Evolutionary conservation across 2,113 vertebrate genomes (phyloP).

Genomic region (Choloepus hoffmanni): DNA sequence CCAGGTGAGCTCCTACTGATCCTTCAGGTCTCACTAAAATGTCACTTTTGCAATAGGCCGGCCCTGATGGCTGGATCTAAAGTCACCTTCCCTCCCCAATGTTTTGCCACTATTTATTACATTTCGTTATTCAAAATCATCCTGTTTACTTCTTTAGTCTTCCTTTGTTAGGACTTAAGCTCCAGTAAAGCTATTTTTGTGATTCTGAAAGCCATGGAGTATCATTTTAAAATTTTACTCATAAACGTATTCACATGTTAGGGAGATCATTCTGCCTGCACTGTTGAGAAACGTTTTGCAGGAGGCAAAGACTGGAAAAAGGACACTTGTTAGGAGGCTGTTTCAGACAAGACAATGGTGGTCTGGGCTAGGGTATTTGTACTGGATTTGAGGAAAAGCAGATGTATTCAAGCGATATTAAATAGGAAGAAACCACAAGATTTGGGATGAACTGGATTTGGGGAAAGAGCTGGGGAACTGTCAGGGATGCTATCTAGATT

Average conservation of each 20-base stretch:
- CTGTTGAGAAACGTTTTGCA: not conserved
- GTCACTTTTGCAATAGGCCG: not conserved
- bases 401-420: not conserved
- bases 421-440: not conserved
- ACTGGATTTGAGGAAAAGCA: not conserved
- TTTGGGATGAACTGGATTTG: not conserved
- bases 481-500: not conserved
- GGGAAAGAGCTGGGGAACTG: not conserved
- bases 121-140: not conserved
- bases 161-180: not conserved
- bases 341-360: not conserved
- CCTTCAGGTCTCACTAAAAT: not conserved
- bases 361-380: not conserved
- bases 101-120: not conserved
- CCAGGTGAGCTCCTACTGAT: not conserved
- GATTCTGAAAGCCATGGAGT: not conserved
- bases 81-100: not conserved
- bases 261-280: not conserved
- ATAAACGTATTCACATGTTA: not conserved
- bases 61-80: not conserved
- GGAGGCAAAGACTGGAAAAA: not conserved
- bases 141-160: constrained; percentile 23
- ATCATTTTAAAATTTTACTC: constrained; percentile 9
- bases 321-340: not conserved
- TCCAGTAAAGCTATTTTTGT: not conserved